Evolutionary conservation across 2,113 vertebrate genomes (phyloP).

Genomic region (Sinocyclocheilus rhinocerous): DNA sequence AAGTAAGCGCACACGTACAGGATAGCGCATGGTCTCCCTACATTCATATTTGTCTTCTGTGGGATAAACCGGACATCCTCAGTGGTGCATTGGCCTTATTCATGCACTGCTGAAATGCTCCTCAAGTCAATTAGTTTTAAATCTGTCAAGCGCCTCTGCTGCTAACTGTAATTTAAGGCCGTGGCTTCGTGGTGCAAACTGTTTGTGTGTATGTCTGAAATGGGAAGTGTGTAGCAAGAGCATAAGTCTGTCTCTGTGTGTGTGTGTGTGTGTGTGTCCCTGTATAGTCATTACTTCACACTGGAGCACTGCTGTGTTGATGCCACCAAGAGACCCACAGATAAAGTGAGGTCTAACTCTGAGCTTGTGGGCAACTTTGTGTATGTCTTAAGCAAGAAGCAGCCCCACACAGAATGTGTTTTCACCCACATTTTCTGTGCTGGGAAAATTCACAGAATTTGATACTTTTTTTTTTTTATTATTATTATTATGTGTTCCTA

Average conservation of each 20-base stretch:
- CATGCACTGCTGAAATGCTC: constrained; percentile 25
- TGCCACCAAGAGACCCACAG: constrained; percentile 10
- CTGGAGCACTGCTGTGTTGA: not conserved
- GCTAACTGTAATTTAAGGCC: constrained; percentile 38
- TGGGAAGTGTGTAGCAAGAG: constrained; percentile 10
- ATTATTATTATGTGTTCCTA: not conserved
- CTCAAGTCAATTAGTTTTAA: constrained; percentile 35
- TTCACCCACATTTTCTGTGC: too few relatives aligned
- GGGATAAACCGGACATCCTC: not conserved
- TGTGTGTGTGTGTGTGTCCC: not conserved
- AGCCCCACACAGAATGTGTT: not conserved
- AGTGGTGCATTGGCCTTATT: constrained; percentile 31
- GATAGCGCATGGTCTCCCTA: not conserved
- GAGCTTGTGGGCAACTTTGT: constrained; percentile 20
- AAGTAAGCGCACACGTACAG: not conserved
- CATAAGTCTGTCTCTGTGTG: not conserved
- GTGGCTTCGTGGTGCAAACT: constrained; percentile 5
- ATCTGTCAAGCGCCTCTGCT: constrained; percentile 34
- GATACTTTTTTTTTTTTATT: too few relatives aligned
- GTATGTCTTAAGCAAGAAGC: not conserved
- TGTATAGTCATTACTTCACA: constrained; percentile 12
- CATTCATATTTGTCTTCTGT: not conserved
- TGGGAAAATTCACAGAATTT: not conserved
- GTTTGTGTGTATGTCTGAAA: constrained; percentile 24
- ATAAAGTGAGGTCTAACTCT: constrained; percentile 30